A percentile compares a stretch with the other conserved stretches of the same genome.
Evolutionary conservation across 2,888 invertebrate genomes (phyloP).

Genomic region (Ectobius pallidus): DNA sequence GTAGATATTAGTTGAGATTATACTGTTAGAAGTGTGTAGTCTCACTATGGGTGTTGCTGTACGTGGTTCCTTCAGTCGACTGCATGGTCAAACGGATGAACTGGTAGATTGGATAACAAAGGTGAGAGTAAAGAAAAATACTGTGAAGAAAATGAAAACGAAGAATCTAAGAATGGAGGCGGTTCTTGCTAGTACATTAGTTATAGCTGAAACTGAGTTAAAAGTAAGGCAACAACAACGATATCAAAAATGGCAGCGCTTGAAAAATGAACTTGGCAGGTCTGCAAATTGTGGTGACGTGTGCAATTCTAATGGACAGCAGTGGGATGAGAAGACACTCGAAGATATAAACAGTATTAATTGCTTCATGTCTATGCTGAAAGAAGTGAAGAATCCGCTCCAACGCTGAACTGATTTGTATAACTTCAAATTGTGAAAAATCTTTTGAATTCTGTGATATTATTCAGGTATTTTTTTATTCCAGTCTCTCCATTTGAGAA

Average conservation of each 20-base stretch:
- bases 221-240: constrained; percentile 67
- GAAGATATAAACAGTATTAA: constrained; percentile 69
- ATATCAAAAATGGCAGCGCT: constrained; percentile 63
- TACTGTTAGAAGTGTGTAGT: too few relatives aligned
- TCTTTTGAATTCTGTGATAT: constrained; percentile 34
- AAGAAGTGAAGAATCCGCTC: constrained; percentile 60
- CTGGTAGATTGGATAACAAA: constrained; percentile 43
- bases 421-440: constrained; percentile 4
- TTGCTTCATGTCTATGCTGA: constrained; percentile 69
- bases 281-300: constrained; percentile 8
- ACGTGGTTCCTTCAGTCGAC: not conserved
- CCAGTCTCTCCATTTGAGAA: constrained; percentile 38
- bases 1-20: too few relatives aligned
- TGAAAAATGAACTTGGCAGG: constrained; percentile 46
- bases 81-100: constrained; percentile 42
- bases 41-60: constrained; percentile 36
- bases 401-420: constrained; percentile 52
- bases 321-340: constrained; percentile 49
- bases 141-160: constrained; percentile 55
- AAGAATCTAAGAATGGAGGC: constrained; percentile 69
- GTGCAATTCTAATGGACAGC: constrained; percentile 38
- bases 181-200: constrained; percentile 65
- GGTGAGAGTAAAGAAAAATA: constrained; percentile 42
- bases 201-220: constrained; percentile 65
- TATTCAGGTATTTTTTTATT: constrained; percentile 41